phyloP scores from a whole-genome alignment of 2,888 invertebrate genomes.

The Glaucopsyche alexis region DNA sequence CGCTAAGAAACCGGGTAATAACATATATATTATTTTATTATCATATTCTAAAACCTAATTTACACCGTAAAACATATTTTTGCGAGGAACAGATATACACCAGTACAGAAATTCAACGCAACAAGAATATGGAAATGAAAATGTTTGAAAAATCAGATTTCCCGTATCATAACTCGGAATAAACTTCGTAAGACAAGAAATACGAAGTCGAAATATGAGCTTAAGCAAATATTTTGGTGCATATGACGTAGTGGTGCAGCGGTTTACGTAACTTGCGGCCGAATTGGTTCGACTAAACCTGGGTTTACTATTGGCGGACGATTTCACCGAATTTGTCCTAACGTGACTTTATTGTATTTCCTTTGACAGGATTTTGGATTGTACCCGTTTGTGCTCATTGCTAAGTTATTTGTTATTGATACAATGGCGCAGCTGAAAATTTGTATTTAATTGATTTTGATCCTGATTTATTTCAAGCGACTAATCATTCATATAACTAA shows the following conservation, averaged over 20 bases:
- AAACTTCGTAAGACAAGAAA: constrained; percentile 11
- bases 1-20: too few relatives aligned
- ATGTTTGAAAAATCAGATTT: constrained; percentile 2
- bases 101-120: not conserved
- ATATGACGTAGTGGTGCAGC: constrained; percentile 31
- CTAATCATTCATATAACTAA: too few relatives aligned
- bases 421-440: too few relatives aligned
- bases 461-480: too few relatives aligned
- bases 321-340: constrained; percentile 37
- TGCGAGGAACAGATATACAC: too few relatives aligned
- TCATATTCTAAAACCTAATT: too few relatives aligned
- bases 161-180: not conserved
- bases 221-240: constrained; percentile 31
- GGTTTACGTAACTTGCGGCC: constrained; percentile 35
- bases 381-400: not conserved
- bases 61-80: too few relatives aligned
- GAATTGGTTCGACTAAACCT: constrained; percentile 29
- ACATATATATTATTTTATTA: too few relatives aligned
- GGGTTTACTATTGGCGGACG: constrained; percentile 36
- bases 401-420: not conserved
- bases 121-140: not conserved
- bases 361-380: constrained; percentile 30
- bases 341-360: constrained; percentile 36
- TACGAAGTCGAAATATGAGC: constrained; percentile 22
- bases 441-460: too few relatives aligned